Percentiles rank a stretch among this genome's conserved stretches.
phyloP scores from a whole-genome alignment of 2,113 vertebrate species.

The Sinocyclocheilus anophthalmus region DNA sequence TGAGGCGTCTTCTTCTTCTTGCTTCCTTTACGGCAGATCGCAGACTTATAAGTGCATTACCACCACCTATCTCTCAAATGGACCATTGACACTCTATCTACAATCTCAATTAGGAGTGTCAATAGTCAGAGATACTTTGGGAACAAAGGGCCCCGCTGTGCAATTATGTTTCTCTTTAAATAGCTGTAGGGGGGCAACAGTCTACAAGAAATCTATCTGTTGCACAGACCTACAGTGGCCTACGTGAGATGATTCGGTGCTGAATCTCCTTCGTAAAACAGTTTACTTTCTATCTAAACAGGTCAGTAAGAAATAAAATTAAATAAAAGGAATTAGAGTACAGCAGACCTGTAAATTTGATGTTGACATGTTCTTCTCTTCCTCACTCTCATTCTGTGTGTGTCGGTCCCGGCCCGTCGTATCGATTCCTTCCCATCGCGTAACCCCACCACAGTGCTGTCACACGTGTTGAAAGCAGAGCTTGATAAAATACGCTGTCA shows the following conservation, averaged over 20 bases:
- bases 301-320: not conserved
- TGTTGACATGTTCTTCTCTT: conserved; percentile 9
- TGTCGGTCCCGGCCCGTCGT: not conserved
- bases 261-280: not conserved
- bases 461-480: conserved; percentile 29
- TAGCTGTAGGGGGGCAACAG: conserved; percentile 22
- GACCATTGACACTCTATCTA: too few species aligned
- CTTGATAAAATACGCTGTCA: conserved; percentile 29
- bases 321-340: not conserved
- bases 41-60: too few species aligned
- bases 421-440: conserved; percentile 27
- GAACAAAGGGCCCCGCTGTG: conserved; percentile 27
- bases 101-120: too few species aligned
- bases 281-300: not conserved
- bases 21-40: too few species aligned
- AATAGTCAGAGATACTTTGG: not conserved
- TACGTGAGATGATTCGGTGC: not conserved
- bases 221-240: conserved; percentile 7
- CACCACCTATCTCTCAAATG: too few species aligned
- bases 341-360: conserved; percentile 3
- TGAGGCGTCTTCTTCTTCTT: too few species aligned
- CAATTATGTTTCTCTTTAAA: conserved; percentile 39
- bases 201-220: conserved; percentile 33
- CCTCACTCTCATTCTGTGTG: not conserved
- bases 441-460: conserved; percentile 10